A percentile compares a stretch with the other conserved stretches of the same genome.
Evolutionary conservation across 2,888 invertebrate species (phyloP).

Genomic region (Temnothorax unifasciatus): DNA sequence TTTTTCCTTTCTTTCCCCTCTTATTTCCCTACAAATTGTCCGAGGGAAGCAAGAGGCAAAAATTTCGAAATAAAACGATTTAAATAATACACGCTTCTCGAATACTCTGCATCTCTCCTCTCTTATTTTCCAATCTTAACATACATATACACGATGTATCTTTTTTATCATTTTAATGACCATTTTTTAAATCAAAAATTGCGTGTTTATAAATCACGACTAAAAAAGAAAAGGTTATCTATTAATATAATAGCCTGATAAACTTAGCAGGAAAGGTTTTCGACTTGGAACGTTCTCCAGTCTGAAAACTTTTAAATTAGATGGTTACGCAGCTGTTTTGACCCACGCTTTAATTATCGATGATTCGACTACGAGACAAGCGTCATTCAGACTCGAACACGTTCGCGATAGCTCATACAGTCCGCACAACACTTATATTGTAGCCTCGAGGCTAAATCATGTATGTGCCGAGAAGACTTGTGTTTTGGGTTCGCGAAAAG

Average conservation of each 20-base stretch:
- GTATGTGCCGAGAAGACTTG: background rate
- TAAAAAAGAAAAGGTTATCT: background rate
- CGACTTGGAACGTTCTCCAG: background rate
- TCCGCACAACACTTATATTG: background rate
- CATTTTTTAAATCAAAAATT: background rate
- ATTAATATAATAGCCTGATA: background rate
- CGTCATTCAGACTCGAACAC: background rate
- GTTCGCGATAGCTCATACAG: background rate
- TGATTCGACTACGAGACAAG: constrained; percentile 5
- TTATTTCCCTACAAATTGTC: background rate
- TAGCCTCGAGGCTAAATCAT: constrained; percentile 18
- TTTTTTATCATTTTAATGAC: background rate
- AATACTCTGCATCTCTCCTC: background rate
- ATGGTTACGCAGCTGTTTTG: background rate
- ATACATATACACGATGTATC: no score
- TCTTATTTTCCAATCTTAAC: background rate
- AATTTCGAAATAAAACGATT: background rate
- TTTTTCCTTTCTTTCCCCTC: background rate
- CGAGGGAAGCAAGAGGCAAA: background rate
- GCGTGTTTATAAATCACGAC: background rate
- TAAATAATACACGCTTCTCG: background rate
- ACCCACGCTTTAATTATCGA: constrained; percentile 21
- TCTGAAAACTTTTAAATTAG: background rate
- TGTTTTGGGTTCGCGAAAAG: constrained; percentile 15
- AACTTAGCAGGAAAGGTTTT: background rate